A percentile compares a stretch with the other conserved stretches of the same genome.
Evolutionary conservation across 2,113 vertebrate species (phyloP).

Genomic region (Syngnathus typhle): DNA sequence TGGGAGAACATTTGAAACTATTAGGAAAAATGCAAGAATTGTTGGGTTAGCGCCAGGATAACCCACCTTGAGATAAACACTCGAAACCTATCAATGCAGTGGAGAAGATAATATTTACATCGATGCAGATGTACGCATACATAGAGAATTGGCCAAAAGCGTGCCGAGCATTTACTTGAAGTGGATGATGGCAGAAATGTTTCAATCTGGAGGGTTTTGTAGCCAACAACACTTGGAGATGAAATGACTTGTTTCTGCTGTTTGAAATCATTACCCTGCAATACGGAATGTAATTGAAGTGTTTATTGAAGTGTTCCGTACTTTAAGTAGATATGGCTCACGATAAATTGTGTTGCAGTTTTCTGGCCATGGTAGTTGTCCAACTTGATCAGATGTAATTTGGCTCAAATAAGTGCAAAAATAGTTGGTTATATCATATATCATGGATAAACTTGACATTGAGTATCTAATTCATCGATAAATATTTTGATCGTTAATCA

Average conservation of each 20-base stretch:
- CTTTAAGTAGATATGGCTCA: no score
- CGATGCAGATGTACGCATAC: not conserved
- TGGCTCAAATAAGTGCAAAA: no score
- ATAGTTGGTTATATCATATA: no score
- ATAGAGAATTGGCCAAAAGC: not conserved
- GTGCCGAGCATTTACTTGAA: not conserved
- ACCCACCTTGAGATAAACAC: not conserved
- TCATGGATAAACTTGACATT: no score
- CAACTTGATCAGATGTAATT: no score
- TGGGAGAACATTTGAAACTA: not conserved
- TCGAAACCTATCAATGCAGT: not conserved
- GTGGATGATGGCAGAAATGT: conserved; percentile 11
- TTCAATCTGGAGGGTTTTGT: not conserved
- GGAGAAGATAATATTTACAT: conserved; percentile 12
- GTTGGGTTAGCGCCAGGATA: not conserved
- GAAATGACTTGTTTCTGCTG: not conserved
- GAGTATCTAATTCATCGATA: no score
- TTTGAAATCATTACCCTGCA: not conserved
- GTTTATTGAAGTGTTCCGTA: no score
- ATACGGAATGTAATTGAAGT: no score
- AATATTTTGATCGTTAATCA: no score
- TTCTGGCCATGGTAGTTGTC: no score
- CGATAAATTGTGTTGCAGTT: no score
- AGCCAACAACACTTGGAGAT: not conserved
- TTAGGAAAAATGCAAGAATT: conserved; percentile 3